A percentile compares a stretch with the other conserved stretches of the same genome.
Evolutionary conservation across 2,888 invertebrate genomes (phyloP).

Genomic region (Cybosia mesomella): DNA sequence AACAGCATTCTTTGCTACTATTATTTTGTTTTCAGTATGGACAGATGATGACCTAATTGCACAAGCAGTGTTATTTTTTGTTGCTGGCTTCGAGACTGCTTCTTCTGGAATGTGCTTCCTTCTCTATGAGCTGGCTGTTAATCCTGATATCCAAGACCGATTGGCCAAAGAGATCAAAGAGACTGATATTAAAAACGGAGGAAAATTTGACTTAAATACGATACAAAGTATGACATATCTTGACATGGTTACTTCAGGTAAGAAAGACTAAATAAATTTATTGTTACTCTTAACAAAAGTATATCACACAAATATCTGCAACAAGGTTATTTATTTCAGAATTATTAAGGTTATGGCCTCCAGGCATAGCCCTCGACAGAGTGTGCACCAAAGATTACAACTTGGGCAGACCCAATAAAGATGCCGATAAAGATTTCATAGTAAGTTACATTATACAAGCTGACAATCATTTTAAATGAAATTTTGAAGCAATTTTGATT

Average conservation of each 20-base stretch:
- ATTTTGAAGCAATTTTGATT: too few relatives aligned
- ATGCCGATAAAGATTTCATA: conserved; percentile 61
- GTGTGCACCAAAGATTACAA: conserved; percentile 82
- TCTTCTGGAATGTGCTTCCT: conserved; percentile 60
- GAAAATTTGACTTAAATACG: conserved; percentile 75
- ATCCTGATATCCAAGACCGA: conserved; percentile 63
- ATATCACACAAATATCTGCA: background rate
- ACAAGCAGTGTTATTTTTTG: conserved; percentile 81
- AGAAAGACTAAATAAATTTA: background rate
- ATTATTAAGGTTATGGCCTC: conserved; percentile 66
- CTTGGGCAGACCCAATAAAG: conserved; percentile 65
- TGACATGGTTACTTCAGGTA: conserved; percentile 81
- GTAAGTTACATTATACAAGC: conserved; percentile 54
- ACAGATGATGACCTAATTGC: conserved; percentile 71
- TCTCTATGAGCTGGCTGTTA: conserved; percentile 62
- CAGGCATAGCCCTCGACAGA: conserved; percentile 75
- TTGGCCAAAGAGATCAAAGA: conserved; percentile 61
- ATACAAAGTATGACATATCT: conserved; percentile 64
- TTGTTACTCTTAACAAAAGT: background rate
- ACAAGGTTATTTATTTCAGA: conserved; percentile 55
- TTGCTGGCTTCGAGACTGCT: conserved; percentile 83
- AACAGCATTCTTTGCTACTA: background rate
- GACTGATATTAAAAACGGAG: conserved; percentile 59
- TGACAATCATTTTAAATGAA: too few relatives aligned
- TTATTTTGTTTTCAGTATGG: conserved; percentile 59